These are phyloP conservation scores for Spicauda simplicius DNA, from an alignment of 2,888 invertebrate genomes.

Conservation along the genomic window DNA sequence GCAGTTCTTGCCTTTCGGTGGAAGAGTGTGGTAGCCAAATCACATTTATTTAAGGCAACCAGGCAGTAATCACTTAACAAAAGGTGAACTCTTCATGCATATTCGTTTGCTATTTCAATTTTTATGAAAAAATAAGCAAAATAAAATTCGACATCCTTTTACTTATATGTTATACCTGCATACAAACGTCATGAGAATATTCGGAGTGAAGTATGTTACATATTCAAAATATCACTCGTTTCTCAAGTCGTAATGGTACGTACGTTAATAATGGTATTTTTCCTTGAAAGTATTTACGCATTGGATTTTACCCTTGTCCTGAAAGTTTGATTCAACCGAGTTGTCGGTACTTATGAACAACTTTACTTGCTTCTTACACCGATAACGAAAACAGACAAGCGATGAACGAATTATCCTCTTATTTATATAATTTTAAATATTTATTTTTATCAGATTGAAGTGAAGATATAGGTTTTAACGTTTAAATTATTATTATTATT, in stretches of 20 bases:
- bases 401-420: background rate
- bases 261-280: constrained; percentile 6
- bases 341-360: constrained; percentile 8
- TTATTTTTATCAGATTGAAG: no score
- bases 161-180: background rate
- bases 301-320: constrained; percentile 11
- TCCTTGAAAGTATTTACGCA: constrained; percentile 5
- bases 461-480: no score
- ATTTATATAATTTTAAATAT: no score
- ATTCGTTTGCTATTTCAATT: no score
- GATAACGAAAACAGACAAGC: background rate
- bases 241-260: background rate
- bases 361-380: background rate
- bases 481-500: no score
- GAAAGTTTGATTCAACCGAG: constrained; percentile 8
- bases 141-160: no score
- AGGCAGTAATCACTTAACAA: no score
- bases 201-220: background rate
- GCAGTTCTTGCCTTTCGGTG: no score
- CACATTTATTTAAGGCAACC: no score
- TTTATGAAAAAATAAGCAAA: no score
- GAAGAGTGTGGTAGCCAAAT: no score
- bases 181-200: background rate
- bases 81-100: no score
- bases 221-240: background rate